Evolutionary conservation across 2,888 invertebrate genomes (phyloP).

Genomic region (Leptinotarsa tumamoca): DNA sequence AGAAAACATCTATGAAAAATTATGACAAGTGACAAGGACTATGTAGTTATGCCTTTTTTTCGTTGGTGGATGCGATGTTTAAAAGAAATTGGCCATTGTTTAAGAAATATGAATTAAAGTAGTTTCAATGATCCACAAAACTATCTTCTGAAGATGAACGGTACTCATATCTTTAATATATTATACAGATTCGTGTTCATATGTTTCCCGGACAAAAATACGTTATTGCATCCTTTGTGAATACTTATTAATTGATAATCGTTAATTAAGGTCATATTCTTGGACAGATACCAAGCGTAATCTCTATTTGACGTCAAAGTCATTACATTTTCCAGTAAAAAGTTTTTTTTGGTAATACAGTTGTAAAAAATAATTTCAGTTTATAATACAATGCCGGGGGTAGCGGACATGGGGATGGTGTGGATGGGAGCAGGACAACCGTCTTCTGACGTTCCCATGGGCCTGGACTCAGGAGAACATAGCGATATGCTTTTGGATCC

Average conservation of each 20-base stretch:
- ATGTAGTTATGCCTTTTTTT: constrained; percentile 36
- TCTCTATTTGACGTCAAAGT: neutral
- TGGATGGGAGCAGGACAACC: constrained; percentile 76
- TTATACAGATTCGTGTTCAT: constrained; percentile 21
- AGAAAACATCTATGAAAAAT: neutral
- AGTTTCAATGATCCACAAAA: neutral
- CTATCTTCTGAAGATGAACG: constrained; percentile 39
- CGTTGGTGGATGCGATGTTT: constrained; percentile 33
- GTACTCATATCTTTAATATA: constrained; percentile 34
- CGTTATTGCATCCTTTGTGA: constrained; percentile 40
- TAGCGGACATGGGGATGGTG: constrained; percentile 74
- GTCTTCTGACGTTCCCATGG: constrained; percentile 67
- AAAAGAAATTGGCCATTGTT: constrained; percentile 31
- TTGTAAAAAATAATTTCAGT: constrained; percentile 53
- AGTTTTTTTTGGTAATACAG: neutral
- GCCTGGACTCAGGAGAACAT: constrained; percentile 61
- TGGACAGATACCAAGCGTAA: neutral
- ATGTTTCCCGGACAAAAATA: constrained; percentile 21
- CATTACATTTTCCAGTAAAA: constrained; percentile 7
- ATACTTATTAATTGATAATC: constrained; percentile 17
- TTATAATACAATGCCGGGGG: constrained; percentile 69
- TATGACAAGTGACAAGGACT: constrained; percentile 4
- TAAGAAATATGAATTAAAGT: constrained; percentile 36
- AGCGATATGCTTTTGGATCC: constrained; percentile 65
- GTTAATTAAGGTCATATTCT: constrained; percentile 2